Evolutionary conservation across 2,888 invertebrate species (phyloP), one percentile per base, ranked within the genome.

Genomic region (Thelaira solivaga): DNA sequence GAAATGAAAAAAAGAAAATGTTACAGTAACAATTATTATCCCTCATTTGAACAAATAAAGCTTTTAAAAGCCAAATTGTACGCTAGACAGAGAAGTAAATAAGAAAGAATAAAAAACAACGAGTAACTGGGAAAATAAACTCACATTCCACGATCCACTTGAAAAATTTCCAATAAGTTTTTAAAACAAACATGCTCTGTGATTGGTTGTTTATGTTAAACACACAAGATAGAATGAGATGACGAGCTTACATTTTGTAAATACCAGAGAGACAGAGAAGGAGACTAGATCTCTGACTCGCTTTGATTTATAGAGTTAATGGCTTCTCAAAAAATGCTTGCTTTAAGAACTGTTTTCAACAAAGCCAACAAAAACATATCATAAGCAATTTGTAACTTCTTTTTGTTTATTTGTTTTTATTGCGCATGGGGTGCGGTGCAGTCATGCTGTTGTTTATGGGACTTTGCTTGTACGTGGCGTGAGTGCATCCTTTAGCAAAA

Each of bases 61-160:
- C 18, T 22, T 7, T 7, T 1, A 55, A 26, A 4, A 26, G 2
- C 1, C 4, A 43, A 51, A 49, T n/a, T 20, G 16, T 20, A 24
- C 0, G 43, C 20, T 29, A 65, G 57, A 61, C 20, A 29, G 31
- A 55, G 45, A 64, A 62, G 22, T 31, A 20, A 34, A 22, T 45
- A 16, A 36, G 36, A 47, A 24, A 43, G 34, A 34, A 20, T 16
- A 13, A 3, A 7, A 67, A 47, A 45, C 45, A 47, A 4, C 2
- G n/a, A 24, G 11, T 13, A 36, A n/a, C n/a, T n/a, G n/a, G 3
- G n/a, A 43, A 53, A 62, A n/a, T 8, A 24, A 47, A 59, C 24
- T 36, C 26, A 45, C 22, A 74, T 78, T 78, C 78, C 78, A 78
- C 74, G 61, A 78, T 78, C 78, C 78, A 78, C 74, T n/a, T n/a